phyloP scores from a whole-genome alignment of 1,140 invertebrate species.

The Ceratina japonica region DNA sequence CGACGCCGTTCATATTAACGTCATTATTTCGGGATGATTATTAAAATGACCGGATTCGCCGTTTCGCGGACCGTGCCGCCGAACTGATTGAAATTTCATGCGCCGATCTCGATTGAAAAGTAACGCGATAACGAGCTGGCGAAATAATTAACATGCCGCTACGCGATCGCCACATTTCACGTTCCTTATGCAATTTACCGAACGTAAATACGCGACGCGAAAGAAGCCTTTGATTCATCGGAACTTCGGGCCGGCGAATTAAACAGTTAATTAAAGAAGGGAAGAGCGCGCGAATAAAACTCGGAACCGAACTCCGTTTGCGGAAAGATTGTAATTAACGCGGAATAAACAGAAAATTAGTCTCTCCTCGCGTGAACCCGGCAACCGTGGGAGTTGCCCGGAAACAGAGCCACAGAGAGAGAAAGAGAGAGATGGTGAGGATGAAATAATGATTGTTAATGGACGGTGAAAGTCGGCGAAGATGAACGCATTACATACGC shows the following conservation, averaged over 20 bases:
- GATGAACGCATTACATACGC: not conserved
- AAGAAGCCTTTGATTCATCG: too few species aligned
- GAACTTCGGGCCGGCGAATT: not conserved
- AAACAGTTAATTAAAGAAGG: not conserved
- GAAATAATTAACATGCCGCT: constrained; percentile 22
- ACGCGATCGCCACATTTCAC: constrained; percentile 3
- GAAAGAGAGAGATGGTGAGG: too few species aligned
- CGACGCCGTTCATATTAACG: constrained; percentile 7
- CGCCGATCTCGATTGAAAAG: not conserved
- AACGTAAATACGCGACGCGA: too few species aligned
- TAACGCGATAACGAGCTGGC: constrained; percentile 17
- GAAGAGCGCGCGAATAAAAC: not conserved
- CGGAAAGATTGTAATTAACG: not conserved
- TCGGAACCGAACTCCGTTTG: too few species aligned
- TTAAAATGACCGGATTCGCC: constrained; percentile 14
- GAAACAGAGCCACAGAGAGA: too few species aligned
- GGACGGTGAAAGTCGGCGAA: not conserved
- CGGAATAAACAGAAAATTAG: not conserved
- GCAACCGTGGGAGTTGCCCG: too few species aligned
- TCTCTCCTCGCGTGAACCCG: too few species aligned
- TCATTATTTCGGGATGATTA: constrained; percentile 25
- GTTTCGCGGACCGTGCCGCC: not conserved
- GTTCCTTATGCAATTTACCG: not conserved
- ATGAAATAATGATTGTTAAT: not conserved
- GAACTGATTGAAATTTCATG: constrained; percentile 19